Evolutionary conservation across 2,797 vertebrate species (phyloP).

Genomic region (Oryzias dopingdopingensis): DNA sequence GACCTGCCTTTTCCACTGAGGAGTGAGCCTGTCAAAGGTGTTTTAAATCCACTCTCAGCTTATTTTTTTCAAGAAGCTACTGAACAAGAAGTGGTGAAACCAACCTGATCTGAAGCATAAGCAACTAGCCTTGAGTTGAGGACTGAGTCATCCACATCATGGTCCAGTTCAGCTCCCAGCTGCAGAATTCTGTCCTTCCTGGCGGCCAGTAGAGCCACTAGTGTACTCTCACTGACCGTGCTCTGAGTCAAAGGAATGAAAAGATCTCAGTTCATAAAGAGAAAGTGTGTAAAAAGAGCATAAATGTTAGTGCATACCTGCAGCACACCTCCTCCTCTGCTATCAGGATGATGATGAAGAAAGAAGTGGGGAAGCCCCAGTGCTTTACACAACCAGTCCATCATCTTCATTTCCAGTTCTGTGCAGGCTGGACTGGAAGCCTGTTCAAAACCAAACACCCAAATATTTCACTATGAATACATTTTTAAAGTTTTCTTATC

Average conservation of each 20-base stretch:
- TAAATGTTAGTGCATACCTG: slow-evolving; percentile 76
- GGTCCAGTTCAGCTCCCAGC: slow-evolving; percentile 77
- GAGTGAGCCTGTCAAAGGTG: slow-evolving; percentile 86
- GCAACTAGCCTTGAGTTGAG: slow-evolving; percentile 89
- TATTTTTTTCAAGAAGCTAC: neutral
- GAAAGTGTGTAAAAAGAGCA: neutral
- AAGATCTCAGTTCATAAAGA: neutral
- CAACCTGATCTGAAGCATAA: slow-evolving; percentile 92
- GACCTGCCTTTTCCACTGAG: slow-evolving; percentile 94
- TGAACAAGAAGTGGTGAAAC: neutral
- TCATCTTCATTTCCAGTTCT: slow-evolving; percentile 92
- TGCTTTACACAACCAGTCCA: slow-evolving; percentile 97
- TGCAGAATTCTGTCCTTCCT: slow-evolving; percentile 89
- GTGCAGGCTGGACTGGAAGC: slow-evolving; percentile 94
- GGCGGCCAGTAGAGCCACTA: slow-evolving; percentile 90
- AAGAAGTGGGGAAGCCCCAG: slow-evolving; percentile 90
- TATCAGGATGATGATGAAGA: slow-evolving; percentile 86
- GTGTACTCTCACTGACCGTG: slow-evolving; percentile 92
- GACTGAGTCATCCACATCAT: slow-evolving; percentile 81
- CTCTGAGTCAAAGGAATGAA: slow-evolving; percentile 70
- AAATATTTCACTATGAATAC: neutral
- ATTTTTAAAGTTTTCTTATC: neutral
- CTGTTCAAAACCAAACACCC: slow-evolving; percentile 60
- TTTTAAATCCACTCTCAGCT: neutral
- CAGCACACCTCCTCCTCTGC: slow-evolving; percentile 89